These are phyloP conservation scores for Petroica traversi DNA, from an alignment of 2,113 vertebrate species.

Conservation along the genomic window DNA sequence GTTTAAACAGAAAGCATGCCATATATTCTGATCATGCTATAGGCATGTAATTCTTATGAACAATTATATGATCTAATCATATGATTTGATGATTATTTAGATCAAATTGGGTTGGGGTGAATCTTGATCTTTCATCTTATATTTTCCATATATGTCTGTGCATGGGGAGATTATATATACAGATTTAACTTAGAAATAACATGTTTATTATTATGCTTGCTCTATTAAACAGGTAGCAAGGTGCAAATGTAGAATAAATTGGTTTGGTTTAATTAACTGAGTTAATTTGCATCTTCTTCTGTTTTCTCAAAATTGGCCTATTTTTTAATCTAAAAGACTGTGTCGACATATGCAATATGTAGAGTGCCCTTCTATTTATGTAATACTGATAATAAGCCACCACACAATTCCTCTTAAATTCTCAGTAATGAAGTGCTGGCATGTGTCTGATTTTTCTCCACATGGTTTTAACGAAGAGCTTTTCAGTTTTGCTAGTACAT, in stretches of 20 bases:
- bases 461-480: slow-evolving; percentile 51
- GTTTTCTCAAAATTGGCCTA: slow-evolving; percentile 6
- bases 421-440: slow-evolving; percentile 58
- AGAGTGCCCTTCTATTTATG: slow-evolving; percentile 44
- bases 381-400: slow-evolving; percentile 43
- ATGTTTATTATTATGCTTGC: neutral
- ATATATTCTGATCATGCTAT: neutral
- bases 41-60: neutral
- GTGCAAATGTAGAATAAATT: neutral
- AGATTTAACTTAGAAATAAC: neutral
- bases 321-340: slow-evolving; percentile 8
- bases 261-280: neutral
- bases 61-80: neutral
- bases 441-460: slow-evolving; percentile 55
- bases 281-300: neutral
- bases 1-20: neutral
- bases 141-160: neutral
- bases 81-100: neutral
- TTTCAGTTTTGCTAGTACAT: slow-evolving; percentile 62
- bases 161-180: neutral
- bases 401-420: slow-evolving; percentile 49
- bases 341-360: neutral
- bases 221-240: neutral
- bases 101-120: neutral
- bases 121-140: neutral